These are phyloP conservation scores for Heliangelus exortis DNA, from an alignment of 2,797 vertebrate genomes.

Conservation along the genomic window DNA sequence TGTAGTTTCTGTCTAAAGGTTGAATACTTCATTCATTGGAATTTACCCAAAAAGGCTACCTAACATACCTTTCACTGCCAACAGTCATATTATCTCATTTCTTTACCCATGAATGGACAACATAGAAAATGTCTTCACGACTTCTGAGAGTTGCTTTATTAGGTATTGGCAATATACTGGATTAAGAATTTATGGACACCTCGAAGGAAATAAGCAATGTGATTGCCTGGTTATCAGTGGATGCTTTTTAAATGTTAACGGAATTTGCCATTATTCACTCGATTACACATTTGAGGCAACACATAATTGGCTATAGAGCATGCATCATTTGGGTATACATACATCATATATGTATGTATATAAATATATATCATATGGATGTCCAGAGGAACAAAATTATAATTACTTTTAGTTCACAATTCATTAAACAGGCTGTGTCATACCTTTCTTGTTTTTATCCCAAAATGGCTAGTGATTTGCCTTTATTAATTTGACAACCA, in stretches of 20 bases:
- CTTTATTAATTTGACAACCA: not conserved
- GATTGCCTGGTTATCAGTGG: not conserved
- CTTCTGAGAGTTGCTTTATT: not conserved
- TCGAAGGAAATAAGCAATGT: not conserved
- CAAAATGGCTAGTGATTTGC: not conserved
- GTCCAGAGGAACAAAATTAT: not conserved
- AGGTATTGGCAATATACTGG: not conserved
- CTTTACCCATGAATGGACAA: not conserved
- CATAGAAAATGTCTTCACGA: not conserved
- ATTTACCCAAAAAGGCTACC: not conserved
- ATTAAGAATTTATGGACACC: not conserved
- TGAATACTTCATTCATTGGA: not conserved
- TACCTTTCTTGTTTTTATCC: not conserved
- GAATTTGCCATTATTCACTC: not conserved
- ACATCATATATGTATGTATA: too few species aligned
- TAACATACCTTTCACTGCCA: not conserved
- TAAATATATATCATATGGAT: not conserved
- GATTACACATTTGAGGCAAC: not conserved
- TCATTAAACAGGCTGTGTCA: not conserved
- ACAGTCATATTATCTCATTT: not conserved
- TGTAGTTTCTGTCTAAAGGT: not conserved
- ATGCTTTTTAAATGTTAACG: not conserved
- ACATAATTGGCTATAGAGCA: not conserved
- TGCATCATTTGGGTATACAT: not conserved
- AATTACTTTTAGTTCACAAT: not conserved